Base-by-base conservation (phyloP, 2,888 invertebrate species). In the Diarsia dahlii region DNA sequence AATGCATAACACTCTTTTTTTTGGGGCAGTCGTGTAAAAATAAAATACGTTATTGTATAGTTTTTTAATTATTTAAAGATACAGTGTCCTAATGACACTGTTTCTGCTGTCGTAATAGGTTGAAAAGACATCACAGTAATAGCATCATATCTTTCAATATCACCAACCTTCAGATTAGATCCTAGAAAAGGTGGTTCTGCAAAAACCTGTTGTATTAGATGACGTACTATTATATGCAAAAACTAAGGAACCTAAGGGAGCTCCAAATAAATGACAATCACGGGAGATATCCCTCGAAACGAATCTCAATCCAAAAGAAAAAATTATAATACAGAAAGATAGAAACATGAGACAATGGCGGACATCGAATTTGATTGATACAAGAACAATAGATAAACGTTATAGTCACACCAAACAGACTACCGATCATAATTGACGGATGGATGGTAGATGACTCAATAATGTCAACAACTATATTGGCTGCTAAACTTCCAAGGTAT, bases 391-490 rank as follows among this genome's bases (percentile, higher is more conserved):
- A 46, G n/a, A 34, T 39, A 50, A 8, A 52, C 28, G 28, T n/a
- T 23, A 54, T 15, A 15, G n/a, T 64, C 15, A 54, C 23, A 48
- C 18, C 48, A 56, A 56, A 48, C 46, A 56, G 48, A 5, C 20
- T 48, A 77, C 45, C 23, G 3, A 20, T 20, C 13, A 56, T 12
- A 28, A 20, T 23, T 46, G 28, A 63, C 10, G n/a, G 12, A 48
- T 39, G 6, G 28, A 39, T 68, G 6, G 8, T n/a, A n/a, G n/a
- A 45, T 15, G 45, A 69, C 28, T 48, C 18, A 48, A 63, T 8
- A 46, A 64, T 50, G 74, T 80, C 45, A 77, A 80, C 39, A 80
- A 34, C 15, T 23, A 3, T 65, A 50, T 18, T 54, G 23, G 48
- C 39, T 71, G 39, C 45, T n/a, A 70, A 65, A 50, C 12, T 48